Base-by-base conservation (phyloP, 2,797 vertebrate genomes). In the Rhodeus uyekii region DNA sequence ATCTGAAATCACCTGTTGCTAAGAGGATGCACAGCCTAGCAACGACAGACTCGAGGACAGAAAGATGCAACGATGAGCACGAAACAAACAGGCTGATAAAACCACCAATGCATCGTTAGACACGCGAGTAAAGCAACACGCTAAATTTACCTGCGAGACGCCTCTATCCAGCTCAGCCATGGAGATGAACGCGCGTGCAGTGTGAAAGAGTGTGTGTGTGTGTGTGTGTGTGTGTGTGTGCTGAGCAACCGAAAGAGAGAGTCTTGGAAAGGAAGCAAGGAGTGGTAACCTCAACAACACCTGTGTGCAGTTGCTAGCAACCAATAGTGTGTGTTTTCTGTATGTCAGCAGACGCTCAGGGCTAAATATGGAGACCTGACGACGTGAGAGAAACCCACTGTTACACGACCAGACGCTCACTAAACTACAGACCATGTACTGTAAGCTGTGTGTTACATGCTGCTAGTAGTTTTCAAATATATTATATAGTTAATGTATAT, bases 1-100 rank as follows among this genome's bases (percentile, higher is more conserved):
- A 81, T n/a, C n/a, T n/a, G 84, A 81, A 64, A 86, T 89, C 87
- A 85, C 87, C 85, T 89, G 89, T 87, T 87, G 88, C 86, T 83
- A 86, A 87, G 88, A 84, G 67, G 77, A 82, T 81, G 72, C 81
- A 83, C 64, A 83, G 69, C 64, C 77, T 77, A 81, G 82, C 79
- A 86, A 84, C 80, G 61, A 83, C n/a, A 86, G 24, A 68, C 44
- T 64, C 24, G 24, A 69, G 81, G 55, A 68, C n/a, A 81, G 58
- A 63, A 63, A 61, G 65, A 69, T 34, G 1, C 24, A 76, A 82
- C 67, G 12, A 67, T 12, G 24, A 75, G 24, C 29, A 29, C 36
- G 44, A 46, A 63, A 71, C 27, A 18, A n/a, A 61, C 68, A 36
- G 13, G 24, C 24, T 60, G 22, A 72, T 61, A 48, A 71, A 72